Evolutionary conservation across 2,797 vertebrate genomes (phyloP), one percentile per base, ranked within the genome.

Genomic region (Gymnothorax reevesii): DNA sequence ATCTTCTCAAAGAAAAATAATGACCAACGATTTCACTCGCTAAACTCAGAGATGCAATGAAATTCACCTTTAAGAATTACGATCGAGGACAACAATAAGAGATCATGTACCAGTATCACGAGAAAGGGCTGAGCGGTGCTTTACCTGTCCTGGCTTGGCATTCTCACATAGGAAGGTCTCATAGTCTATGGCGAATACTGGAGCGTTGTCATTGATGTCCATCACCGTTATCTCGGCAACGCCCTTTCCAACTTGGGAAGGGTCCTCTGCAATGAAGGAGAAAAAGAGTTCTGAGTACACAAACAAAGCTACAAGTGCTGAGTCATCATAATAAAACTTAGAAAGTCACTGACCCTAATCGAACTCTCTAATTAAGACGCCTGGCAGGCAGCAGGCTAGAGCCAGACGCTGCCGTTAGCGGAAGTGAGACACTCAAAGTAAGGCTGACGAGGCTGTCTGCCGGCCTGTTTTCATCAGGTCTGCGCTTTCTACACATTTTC

Each of bases 181-280:
- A 59, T 99, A 99, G 82, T 98, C 97, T 87, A 96, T 97, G 87
- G 98, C 98, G 85, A 99, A 99, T 85, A 98, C 96, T 0, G 98
- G 98, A 7, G 98, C 97, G 0, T 99, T 99, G 91, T 99, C 98
- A 66, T 99, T 99, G 87, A 99, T 97, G 91, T 99, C 98, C 89
- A 95, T 95, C 82, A 99, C 97, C 0, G 95, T 97, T 90, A 99
- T 97, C 88, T 97, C 92, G 88, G 97, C 94, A 9, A 96, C 92
- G 66, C 98, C 97, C 95, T 96, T 97, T 85, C 98, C 98, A 83
- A 98, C 95, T 89, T 99, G 98, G 57, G 95, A 94, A 1, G 98
- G 97, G 87, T 99, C 98, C 92, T 97, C 98, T 99, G 94, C 17
- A 93, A 86, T 87, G 90, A 27, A 91, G 22, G 85, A 60, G 49